A percentile compares a stretch with the other conserved stretches of the same genome.
phyloP scores from a whole-genome alignment of 2,888 invertebrate genomes.

The Ramazzottius varieornatus region DNA sequence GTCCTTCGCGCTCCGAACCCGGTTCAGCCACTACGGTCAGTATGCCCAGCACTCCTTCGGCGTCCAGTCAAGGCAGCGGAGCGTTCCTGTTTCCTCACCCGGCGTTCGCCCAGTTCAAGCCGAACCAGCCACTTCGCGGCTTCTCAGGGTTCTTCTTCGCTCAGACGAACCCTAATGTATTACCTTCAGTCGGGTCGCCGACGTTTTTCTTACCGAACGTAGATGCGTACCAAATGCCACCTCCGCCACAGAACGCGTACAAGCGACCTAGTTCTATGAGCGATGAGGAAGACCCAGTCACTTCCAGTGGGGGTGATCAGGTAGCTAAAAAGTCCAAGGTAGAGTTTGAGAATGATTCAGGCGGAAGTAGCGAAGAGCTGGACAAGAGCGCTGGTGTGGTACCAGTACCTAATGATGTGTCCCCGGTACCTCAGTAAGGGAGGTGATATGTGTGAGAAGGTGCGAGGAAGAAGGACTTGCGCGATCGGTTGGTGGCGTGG shows the following conservation, averaged over 20 bases:
- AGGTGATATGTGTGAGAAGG: no score
- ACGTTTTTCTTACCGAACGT: neutral
- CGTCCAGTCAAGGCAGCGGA: neutral
- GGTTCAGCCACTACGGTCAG: neutral
- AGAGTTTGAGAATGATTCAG: neutral
- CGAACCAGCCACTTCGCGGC: neutral
- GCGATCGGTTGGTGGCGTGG: no score
- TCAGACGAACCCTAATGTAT: neutral
- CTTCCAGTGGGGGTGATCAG: neutral
- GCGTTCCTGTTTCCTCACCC: neutral
- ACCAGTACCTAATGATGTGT: no score
- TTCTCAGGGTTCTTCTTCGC: slow-evolving; percentile 3
- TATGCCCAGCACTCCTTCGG: neutral
- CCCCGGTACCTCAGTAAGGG: no score
- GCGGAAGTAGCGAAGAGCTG: neutral
- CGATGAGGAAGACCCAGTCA: neutral
- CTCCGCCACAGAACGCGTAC: neutral
- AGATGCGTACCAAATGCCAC: neutral
- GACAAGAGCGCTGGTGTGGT: neutral
- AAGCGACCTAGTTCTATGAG: slow-evolving; percentile 1
- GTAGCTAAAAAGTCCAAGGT: neutral
- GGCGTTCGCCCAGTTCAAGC: slow-evolving; percentile 1
- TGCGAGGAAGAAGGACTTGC: no score
- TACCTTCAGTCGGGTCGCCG: neutral
- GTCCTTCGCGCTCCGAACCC: slow-evolving; percentile 3